Evolutionary conservation across 2,888 invertebrate genomes (phyloP), one percentile per base, ranked within the genome.

Genomic region (Epinotia bilunana): DNA sequence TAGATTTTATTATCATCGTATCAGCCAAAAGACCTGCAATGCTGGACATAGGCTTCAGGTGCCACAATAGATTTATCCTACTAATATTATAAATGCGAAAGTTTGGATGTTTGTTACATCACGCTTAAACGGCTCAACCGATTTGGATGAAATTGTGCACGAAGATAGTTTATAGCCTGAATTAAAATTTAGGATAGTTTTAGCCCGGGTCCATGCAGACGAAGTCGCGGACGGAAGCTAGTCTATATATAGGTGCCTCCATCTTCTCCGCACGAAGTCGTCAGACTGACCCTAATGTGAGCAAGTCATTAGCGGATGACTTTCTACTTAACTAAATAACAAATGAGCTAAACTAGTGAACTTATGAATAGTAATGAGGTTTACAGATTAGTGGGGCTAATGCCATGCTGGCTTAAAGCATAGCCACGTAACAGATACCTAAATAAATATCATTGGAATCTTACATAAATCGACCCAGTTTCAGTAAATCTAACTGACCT

Each of bases 291-390:
- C 70, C 49, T 70, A 61, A 70, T 70, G 33, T 28, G 55, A 9
- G 13, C 16, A 57, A 13, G 57, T 46, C 33, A 70, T 61, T 61
- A 70, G 53, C 58, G 12, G 28, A 65, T 67, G 33, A 49, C 61
- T 70, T 70, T 70, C 70, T 70, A 61, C 49, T n/a, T 13, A 23
- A 46, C 49, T 53, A 46, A 49, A 70, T 49, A 53, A 70, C 53
- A 70, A 49, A 58, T 28, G 23, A 5, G 28, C 58, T 23, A 58
- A 58, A 13, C 3, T 18, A 57, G 58, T 6, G 23, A 58, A 18
- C 16, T 64, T 49, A 64, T 49, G 20, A 64, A 49, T 49, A n/a
- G 20, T 64, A 12, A 64, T 64, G 13, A 49, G 7, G 64, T 28
- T 16, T 28, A 23, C 13, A 58, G 20, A 58, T 58, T 58, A 58